These are phyloP conservation scores for Aplysina aerophoba DNA, from an alignment of 37 sponge, comb jelly and placozoan genomes.

Conservation along the genomic window DNA sequence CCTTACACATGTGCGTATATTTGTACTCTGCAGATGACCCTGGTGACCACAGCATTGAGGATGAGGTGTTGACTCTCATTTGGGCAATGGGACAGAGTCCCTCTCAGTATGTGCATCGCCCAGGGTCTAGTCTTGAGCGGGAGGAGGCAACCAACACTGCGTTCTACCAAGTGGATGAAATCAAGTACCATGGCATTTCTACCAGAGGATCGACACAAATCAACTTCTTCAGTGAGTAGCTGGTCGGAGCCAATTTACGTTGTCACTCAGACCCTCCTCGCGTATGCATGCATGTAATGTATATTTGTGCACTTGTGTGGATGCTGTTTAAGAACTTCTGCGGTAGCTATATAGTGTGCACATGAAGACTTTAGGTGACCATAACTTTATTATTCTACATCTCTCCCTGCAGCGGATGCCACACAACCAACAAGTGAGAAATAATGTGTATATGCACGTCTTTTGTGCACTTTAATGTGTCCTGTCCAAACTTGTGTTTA, in stretches of 20 bases:
- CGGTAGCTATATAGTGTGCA: too few species aligned
- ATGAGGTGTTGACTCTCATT: slow-evolving; percentile 44
- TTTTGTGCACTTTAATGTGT: too few species aligned
- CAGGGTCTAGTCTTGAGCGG: slow-evolving; percentile 60
- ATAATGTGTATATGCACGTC: too few species aligned
- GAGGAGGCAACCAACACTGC: slow-evolving; percentile 38
- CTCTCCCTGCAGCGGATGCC: too few species aligned
- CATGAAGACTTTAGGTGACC: too few species aligned
- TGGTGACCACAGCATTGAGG: slow-evolving; percentile 59
- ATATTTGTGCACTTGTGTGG: too few species aligned
- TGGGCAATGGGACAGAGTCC: slow-evolving; percentile 71
- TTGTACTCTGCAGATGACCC: slow-evolving; percentile 27
- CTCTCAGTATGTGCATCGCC: slow-evolving; percentile 57
- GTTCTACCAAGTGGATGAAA: slow-evolving; percentile 70
- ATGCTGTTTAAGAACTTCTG: too few species aligned
- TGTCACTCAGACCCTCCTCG: not conserved
- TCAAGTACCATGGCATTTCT: slow-evolving; percentile 76
- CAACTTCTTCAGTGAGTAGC: slow-evolving; percentile 67
- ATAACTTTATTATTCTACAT: too few species aligned
- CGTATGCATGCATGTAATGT: not conserved
- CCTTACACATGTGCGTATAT: not conserved
- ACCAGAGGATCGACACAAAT: slow-evolving; percentile 52
- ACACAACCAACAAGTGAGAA: too few species aligned
- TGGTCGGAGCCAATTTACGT: not conserved
- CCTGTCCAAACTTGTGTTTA: too few species aligned